Percentiles rank a stretch among this genome's conserved stretches.
Evolutionary conservation across 2,888 invertebrate genomes (phyloP).

Genomic region (Phortica okadai): DNA sequence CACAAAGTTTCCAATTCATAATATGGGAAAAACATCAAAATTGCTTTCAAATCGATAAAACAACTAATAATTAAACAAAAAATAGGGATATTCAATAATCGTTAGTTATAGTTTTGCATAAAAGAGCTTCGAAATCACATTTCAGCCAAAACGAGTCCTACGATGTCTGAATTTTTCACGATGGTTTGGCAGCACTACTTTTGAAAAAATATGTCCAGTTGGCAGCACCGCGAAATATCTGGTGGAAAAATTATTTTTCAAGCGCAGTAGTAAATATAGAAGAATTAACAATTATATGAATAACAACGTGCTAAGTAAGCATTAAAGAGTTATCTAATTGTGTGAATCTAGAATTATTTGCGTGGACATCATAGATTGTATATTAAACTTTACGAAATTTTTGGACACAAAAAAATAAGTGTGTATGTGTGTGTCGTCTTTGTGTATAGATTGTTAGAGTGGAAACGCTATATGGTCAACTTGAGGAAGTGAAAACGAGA

Average conservation of each 20-base stretch:
- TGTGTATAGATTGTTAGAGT: conserved; percentile 64
- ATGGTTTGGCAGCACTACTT: neutral
- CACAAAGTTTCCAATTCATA: too few relatives aligned
- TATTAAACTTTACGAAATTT: neutral
- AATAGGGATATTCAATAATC: too few relatives aligned
- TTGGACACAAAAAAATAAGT: neutral
- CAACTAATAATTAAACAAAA: too few relatives aligned
- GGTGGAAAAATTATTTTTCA: conserved; percentile 7
- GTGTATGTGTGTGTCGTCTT: conserved; percentile 65
- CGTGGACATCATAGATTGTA: neutral
- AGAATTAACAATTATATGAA: conserved; percentile 43
- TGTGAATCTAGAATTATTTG: conserved; percentile 23
- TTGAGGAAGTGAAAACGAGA: conserved; percentile 50
- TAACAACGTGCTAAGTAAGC: conserved; percentile 53
- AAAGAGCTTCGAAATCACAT: too few relatives aligned
- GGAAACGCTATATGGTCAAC: conserved; percentile 46
- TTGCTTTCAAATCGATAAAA: too few relatives aligned
- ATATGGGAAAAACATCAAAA: too few relatives aligned
- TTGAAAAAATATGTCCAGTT: neutral
- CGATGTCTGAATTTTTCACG: neutral
- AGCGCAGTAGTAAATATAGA: conserved; percentile 34
- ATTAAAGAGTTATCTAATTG: conserved; percentile 21
- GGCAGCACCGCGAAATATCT: neutral
- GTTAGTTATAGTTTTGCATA: too few relatives aligned
- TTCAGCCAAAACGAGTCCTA: too few relatives aligned